Base-by-base conservation (phyloP, 2,797 vertebrate species). In the Rousettus madagascariensis region DNA sequence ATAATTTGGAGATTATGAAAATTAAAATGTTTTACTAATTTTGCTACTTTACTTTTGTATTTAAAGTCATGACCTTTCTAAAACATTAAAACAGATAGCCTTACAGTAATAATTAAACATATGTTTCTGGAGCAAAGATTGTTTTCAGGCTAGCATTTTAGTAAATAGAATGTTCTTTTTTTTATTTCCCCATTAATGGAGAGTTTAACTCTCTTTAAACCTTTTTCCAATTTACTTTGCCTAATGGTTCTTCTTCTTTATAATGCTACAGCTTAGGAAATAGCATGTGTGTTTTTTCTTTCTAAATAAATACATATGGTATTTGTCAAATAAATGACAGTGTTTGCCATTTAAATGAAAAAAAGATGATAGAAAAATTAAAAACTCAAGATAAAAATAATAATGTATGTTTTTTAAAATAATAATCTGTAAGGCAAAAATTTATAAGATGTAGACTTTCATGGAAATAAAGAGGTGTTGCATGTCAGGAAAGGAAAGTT, bases 1-100 rank as follows among this genome's bases (percentile, higher is more conserved):
- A 90, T 94, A 92, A 93, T 82, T 95, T 66, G n/a, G 30, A 43
- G 28, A 94, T 89, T 77, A 92, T 61, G 28, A 66, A 86, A 86
- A 78, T n/a, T 53, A 89, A 84, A 61, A 69, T 74, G 41, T 75
- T 82, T 94, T 80, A 79, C 51, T 90, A 61, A 94, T 84, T 91
- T 93, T 86, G 24, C 53, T 41, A 28, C 43, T 68, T 84, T 95
- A 33, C 65, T 69, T 94, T 83, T 74, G 20, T 68, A 55, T 94
- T 92, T 94, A 85, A 96, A 93, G 53, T 80, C 71, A 68, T 53
- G 19, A 87, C 22, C 71, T 75, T 85, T 69, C 68, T 95, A 77
- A 90, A 74, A 90, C 41, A 93, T 49, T 72, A 86, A 94, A 90
- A 49, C 19, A 83, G 15, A n/a, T 95, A 55, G 36, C 15, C 61